Evolutionary conservation across 2,888 invertebrate species (phyloP).

Genomic region (Carabus problematicus): DNA sequence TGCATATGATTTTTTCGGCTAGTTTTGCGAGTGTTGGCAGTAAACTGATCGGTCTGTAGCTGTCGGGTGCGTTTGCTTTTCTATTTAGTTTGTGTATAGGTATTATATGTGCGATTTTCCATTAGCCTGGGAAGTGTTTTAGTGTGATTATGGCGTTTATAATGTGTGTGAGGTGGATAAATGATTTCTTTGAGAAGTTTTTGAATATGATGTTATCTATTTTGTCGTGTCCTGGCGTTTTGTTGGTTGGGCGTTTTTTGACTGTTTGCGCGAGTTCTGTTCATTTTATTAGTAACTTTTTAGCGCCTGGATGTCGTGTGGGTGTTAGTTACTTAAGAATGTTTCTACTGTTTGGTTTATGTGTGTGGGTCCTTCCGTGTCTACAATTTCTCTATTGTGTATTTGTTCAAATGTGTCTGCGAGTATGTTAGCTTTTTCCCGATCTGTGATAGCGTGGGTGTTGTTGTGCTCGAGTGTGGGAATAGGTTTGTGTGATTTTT

Average conservation of each 20-base stretch:
- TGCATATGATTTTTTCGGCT: constrained; percentile 45
- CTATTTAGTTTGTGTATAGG: constrained; percentile 44
- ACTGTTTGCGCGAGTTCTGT: constrained; percentile 37
- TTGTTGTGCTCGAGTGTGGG: no score
- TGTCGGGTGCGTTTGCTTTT: constrained; percentile 35
- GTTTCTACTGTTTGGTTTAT: background rate
- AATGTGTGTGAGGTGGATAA: constrained; percentile 17
- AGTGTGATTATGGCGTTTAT: constrained; percentile 42
- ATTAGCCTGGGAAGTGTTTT: constrained; percentile 38
- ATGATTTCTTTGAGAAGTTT: background rate
- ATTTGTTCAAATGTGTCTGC: background rate
- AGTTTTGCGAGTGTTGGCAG: constrained; percentile 43
- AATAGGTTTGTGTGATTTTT: background rate
- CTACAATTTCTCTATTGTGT: background rate
- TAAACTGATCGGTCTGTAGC: constrained; percentile 44
- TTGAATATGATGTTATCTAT: background rate
- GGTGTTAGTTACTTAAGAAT: background rate
- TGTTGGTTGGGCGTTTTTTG: constrained; percentile 38
- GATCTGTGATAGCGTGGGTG: background rate
- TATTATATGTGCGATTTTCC: constrained; percentile 45
- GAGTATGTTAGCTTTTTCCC: background rate
- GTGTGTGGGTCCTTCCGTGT: background rate
- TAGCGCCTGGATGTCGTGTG: no score
- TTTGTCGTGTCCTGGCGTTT: constrained; percentile 43
- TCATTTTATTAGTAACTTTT: constrained; percentile 18